These are phyloP conservation scores for Cistogaster globosa DNA, from an alignment of 2,888 invertebrate genomes.

Conservation along the genomic window DNA sequence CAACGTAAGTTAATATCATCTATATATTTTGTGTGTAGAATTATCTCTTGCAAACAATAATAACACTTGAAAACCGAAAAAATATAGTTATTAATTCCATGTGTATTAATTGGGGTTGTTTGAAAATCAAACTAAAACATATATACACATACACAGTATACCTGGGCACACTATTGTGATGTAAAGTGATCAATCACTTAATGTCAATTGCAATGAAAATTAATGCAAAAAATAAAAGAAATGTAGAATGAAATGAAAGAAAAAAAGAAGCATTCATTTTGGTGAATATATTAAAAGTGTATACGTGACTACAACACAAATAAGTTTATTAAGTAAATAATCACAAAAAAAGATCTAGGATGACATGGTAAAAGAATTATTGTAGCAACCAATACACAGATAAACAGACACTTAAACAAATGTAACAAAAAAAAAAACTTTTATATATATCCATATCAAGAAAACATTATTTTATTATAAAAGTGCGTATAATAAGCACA, in stretches of 20 bases:
- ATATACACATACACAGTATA: neutral
- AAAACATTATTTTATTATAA: neutral
- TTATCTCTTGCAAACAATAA: neutral
- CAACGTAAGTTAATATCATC: no score
- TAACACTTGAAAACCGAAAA: neutral
- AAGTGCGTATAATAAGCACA: neutral
- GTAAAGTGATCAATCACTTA: constrained; percentile 69
- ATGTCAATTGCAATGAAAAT: constrained; percentile 62
- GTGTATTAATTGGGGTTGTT: constrained; percentile 24
- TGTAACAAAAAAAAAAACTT: neutral
- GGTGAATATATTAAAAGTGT: constrained; percentile 35
- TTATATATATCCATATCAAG: neutral
- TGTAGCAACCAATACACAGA: constrained; percentile 1
- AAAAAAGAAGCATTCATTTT: constrained; percentile 47
- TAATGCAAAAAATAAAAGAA: neutral
- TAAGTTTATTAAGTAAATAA: constrained; percentile 68
- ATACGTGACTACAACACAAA: constrained; percentile 58
- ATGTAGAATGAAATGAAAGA: constrained; percentile 12
- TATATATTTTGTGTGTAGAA: no score
- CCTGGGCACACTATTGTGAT: constrained; percentile 5
- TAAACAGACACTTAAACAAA: neutral
- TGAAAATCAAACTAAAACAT: neutral
- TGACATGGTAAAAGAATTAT: constrained; percentile 38
- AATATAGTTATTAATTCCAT: neutral
- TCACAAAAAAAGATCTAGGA: constrained; percentile 48